Evolutionary conservation across 2,113 vertebrate genomes (phyloP).

Genomic region (Athene cunicularia): DNA sequence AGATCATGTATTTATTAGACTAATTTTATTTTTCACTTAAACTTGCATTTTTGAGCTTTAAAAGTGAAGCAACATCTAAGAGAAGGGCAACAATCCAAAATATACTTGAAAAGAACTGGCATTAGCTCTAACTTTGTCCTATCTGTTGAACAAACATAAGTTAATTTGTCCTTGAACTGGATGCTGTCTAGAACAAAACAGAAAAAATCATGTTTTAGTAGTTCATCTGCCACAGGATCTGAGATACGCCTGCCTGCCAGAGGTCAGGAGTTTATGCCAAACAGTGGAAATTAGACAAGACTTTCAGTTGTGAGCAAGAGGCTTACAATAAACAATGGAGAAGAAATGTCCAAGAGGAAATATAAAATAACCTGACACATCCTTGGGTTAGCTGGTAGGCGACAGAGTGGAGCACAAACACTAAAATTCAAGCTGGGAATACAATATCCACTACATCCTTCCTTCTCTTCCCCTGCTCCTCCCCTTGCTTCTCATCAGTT

Average conservation of each 20-base stretch:
- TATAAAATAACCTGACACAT: background rate
- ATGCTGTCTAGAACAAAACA: background rate
- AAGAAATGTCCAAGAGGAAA: conserved; percentile 22
- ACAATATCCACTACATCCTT: conserved; percentile 3
- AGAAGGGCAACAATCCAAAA: conserved; percentile 16
- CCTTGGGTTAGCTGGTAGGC: background rate
- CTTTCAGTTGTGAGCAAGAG: background rate
- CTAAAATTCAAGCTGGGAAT: background rate
- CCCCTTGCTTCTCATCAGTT: background rate
- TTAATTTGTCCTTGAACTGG: background rate
- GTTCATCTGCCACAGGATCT: background rate
- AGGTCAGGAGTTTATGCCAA: background rate
- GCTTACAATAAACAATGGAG: conserved; percentile 19
- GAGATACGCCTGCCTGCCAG: background rate
- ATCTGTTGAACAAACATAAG: background rate
- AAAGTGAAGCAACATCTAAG: background rate
- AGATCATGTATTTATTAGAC: background rate
- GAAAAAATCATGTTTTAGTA: background rate
- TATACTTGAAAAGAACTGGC: background rate
- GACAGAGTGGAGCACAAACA: background rate
- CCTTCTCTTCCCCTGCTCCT: background rate
- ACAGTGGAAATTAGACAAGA: background rate
- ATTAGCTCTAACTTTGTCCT: background rate
- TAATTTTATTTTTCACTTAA: background rate
- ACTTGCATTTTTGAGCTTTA: background rate